Evolutionary conservation across 2,888 invertebrate species (phyloP), one percentile per base, ranked within the genome.

Genomic region (Brenthis ino): DNA sequence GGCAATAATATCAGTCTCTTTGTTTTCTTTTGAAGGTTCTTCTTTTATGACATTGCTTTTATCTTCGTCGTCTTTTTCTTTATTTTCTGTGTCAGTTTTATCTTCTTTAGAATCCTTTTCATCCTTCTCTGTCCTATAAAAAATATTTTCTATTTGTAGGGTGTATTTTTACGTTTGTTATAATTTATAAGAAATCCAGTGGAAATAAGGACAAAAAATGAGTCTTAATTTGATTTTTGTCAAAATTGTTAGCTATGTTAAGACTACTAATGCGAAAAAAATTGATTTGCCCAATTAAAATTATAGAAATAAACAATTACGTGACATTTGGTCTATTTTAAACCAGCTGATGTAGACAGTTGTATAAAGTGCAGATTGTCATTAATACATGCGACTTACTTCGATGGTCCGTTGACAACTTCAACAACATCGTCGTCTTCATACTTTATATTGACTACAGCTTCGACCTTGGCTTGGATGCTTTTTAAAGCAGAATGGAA

Each of bases 401-500:
- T 87, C 13, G 79, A 60, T 1, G 89, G 85, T 56, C 92, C 93
- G 77, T 93, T 93, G 14, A 87, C 83, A 28, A 91, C 82, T 82
- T 93, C 93, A 0, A 91, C 87, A 1, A 91, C 91, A 72, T 93
- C 93, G 66, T 93, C 93, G 63, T 93, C 93, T 76, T 93, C 92
- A 72, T 89, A 91, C 73, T 93, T 93, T 64, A 93, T 93, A 77
- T 92, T 93, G 64, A 93, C 85, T 2, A 95, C 94, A 0, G 94
- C 94, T 73, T 94, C 94, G 20, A 94, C 94, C 82, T 94, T 95
- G 24, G 94, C 85, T 75, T 94, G 91, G 65, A 95, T 94, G 74
- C 94, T 94, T 76, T 93, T 94, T 75, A 96, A 84, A 1, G 95
- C 94, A 16, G 94, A 93, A 82, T 95, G 94, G 87, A 95, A 96